Evolutionary conservation across 2,113 vertebrate genomes (phyloP).

Genomic region (Eclectus roratus): DNA sequence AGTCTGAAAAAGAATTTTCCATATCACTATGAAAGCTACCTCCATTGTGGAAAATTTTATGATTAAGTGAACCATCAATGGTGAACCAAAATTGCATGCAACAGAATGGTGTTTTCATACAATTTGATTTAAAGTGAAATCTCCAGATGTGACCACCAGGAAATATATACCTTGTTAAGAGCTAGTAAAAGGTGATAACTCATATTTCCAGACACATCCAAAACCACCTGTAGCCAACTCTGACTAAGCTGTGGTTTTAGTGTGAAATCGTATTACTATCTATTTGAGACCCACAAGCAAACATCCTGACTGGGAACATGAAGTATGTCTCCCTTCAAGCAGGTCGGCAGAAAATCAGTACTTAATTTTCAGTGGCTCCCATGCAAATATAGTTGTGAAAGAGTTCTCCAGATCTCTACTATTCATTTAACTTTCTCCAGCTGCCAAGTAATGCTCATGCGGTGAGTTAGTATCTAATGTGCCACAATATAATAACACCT

Average conservation of each 20-base stretch:
- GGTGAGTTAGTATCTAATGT: not conserved
- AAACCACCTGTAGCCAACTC: not conserved
- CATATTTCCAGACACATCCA: not conserved
- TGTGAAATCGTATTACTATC: not conserved
- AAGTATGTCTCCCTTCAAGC: not conserved
- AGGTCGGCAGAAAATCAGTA: not conserved
- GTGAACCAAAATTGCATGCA: not conserved
- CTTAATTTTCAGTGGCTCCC: not conserved
- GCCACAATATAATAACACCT: not conserved
- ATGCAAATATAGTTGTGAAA: not conserved
- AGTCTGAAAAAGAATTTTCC: constrained; percentile 8
- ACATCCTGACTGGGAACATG: not conserved
- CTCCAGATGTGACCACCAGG: not conserved
- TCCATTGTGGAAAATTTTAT: not conserved
- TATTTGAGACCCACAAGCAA: not conserved
- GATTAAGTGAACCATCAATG: not conserved
- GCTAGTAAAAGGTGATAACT: not conserved
- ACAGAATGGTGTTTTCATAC: not conserved
- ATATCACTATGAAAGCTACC: not conserved
- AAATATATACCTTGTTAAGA: not conserved
- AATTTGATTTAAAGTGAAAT: not conserved
- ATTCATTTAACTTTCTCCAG: not conserved
- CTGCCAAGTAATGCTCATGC: not conserved
- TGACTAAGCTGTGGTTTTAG: not conserved
- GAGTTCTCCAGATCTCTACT: not conserved